phyloP scores from a whole-genome alignment of 2,888 invertebrate genomes.

The Ectropis crepuscularia region DNA sequence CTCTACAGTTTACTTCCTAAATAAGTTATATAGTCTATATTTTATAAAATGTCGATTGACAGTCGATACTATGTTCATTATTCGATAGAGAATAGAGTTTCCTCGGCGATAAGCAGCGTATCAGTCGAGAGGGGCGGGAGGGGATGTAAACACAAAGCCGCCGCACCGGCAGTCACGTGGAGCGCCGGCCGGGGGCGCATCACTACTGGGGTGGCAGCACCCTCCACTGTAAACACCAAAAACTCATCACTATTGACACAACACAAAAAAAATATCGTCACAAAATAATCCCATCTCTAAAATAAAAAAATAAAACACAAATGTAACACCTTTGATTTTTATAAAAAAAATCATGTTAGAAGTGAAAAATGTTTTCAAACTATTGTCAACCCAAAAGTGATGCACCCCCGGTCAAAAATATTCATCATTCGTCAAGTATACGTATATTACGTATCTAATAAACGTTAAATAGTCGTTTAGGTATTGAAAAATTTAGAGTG shows the following conservation, averaged over 20 bases:
- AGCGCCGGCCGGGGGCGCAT: slow-evolving; percentile 82
- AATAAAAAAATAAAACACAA: slow-evolving; percentile 5
- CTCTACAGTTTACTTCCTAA: no score
- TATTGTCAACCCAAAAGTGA: slow-evolving; percentile 68
- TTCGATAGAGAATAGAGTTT: slow-evolving; percentile 26
- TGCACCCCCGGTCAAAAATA: slow-evolving; percentile 62
- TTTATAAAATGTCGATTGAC: neutral
- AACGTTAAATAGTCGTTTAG: slow-evolving; percentile 53
- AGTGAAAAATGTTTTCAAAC: neutral
- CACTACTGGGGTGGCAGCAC: slow-evolving; percentile 75
- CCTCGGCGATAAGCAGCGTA: slow-evolving; percentile 20
- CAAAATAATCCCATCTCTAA: slow-evolving; percentile 7
- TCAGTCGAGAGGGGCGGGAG: slow-evolving; percentile 41
- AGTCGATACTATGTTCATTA: slow-evolving; percentile 3
- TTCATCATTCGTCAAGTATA: slow-evolving; percentile 39
- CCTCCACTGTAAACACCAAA: slow-evolving; percentile 31
- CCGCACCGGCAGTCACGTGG: slow-evolving; percentile 82
- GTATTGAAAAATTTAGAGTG: slow-evolving; percentile 73
- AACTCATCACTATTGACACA: neutral
- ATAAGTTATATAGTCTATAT: no score
- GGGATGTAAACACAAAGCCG: slow-evolving; percentile 80
- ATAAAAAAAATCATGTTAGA: neutral
- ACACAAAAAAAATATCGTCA: slow-evolving; percentile 7
- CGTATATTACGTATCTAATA: slow-evolving; percentile 51
- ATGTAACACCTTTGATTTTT: neutral